Evolutionary conservation across 2,888 invertebrate species (phyloP), one percentile per base, ranked within the genome.

Genomic region (Sphinx pinastri): DNA sequence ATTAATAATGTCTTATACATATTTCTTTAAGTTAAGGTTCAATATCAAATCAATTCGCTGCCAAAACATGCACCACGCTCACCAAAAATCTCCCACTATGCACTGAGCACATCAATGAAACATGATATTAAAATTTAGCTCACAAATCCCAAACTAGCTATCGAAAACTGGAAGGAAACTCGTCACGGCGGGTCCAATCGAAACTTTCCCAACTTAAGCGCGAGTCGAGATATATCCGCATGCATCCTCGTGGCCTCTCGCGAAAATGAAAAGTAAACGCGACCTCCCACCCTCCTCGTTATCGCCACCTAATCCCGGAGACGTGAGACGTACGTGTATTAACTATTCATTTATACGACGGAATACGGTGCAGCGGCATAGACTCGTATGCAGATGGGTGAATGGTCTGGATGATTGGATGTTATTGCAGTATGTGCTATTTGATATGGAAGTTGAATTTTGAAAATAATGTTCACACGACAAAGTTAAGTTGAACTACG

Each of bases 221-320:
- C 77, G 73, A 73, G 77, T 73, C 73, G 74, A 55, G 72, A 72
- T 70, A 77, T 71, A 57, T 38, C 71, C 77, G 75, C 74, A 81
- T 81, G 81, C 80, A 70, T 16, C 45, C 60, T n/a, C 54, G 38
- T 60, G 67, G 47, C 60, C 68, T 67, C 74, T 72, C 71, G 60
- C 72, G 81, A 80, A 82, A 86, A 89, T 88, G 84, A 84, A 89
- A 89, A 85, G 88, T 84, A 88, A 89, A 88, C 87, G 74, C 73
- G 69, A 74, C 76, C 69, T 76, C 75, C 76, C 74, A 75, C 74
- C 73, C 76, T 73, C 75, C 81, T 83, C 84, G 84, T 86, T 83
- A 86, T 83, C 86, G 81, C 79, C 73, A 75, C 77, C 81, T 88
- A 84, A 87, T 87, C 82, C 81, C 47, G 71, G 74, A 78, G 81